Evolutionary conservation across 2,113 vertebrate species (phyloP), one percentile per base, ranked within the genome.

Genomic region (Lichenostomus cassidix): DNA sequence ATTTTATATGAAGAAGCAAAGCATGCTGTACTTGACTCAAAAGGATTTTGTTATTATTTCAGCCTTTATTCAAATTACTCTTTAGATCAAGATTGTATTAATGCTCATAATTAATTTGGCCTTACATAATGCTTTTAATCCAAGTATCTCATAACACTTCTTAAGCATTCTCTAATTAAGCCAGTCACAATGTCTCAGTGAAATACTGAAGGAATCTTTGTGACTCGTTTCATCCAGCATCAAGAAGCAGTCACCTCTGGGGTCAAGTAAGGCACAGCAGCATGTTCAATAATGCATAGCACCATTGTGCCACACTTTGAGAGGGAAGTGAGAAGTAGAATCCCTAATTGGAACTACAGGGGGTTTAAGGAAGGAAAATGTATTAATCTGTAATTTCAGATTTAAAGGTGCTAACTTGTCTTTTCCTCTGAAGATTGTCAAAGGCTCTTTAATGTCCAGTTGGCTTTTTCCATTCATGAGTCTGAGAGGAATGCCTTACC

Each of bases 101-200:
- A 92, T 92, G 75, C 58, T 95, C 59, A 42, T 95, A 75, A 95
- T 90, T 89, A 92, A 76, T 92, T 83, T 95, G 78, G 42, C 46
- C 42, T 90, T 90, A 59, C 33, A 56, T 88, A 91, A 76, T 84
- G 37, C 62, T 83, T 88, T 82, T 81, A 95, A 88, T 87, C 42
- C 79, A 94, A 79, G 64, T 81, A 79, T 67, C 86, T 94, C 89
- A 63, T 42, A 67, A 50, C 42, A 29, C 46, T 94, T 94, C 68
- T 86, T 49, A 49, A 90, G 50, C 37, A 74, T 87, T 89, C 80
- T 37, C 74, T 91, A 95, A 89, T 97, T 95, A 95, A 92, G 27
- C 71, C 56, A 64, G 71, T 86, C 89, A 94, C 56, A 97, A 39
- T 76, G 56, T 76, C 55, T 58, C 41, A 78, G 50, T 78, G 74